Percentiles rank a stretch among this genome's conserved stretches.
phyloP scores from a whole-genome alignment of 2,888 invertebrate species.

The Sclerodermus sp. region DNA sequence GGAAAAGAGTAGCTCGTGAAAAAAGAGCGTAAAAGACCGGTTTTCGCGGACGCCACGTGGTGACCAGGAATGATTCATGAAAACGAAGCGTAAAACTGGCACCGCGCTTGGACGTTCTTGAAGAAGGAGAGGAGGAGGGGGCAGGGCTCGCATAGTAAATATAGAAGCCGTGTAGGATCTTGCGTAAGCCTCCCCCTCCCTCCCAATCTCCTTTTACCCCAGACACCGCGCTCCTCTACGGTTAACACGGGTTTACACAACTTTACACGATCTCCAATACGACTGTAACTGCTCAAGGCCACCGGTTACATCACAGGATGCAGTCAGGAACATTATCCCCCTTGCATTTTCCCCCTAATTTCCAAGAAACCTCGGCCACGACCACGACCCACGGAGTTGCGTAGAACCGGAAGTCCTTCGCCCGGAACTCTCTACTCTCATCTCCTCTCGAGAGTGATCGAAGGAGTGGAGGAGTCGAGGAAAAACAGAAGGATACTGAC shows the following conservation, averaged over 20 bases:
- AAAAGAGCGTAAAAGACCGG: too few relatives aligned
- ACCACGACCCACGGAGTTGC: too few relatives aligned
- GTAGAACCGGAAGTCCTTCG: too few relatives aligned
- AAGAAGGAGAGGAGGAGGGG: conserved; percentile 10
- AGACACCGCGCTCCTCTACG: too few relatives aligned
- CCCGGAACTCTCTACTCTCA: too few relatives aligned
- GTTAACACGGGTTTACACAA: neutral
- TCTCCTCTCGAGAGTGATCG: too few relatives aligned
- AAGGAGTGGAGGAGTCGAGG: too few relatives aligned
- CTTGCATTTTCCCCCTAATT: too few relatives aligned
- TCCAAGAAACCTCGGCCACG: too few relatives aligned
- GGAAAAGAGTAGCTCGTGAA: too few relatives aligned
- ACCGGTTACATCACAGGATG: too few relatives aligned
- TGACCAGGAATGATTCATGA: conserved; percentile 28
- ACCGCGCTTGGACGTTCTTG: conserved; percentile 9
- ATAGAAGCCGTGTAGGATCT: conserved; percentile 28
- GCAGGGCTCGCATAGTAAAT: conserved; percentile 24
- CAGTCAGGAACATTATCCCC: too few relatives aligned
- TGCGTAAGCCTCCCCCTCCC: conserved; percentile 21
- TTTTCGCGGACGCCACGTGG: conserved; percentile 21
- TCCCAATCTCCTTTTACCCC: neutral
- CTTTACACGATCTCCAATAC: neutral
- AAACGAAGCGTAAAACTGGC: conserved; percentile 30
- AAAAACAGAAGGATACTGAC: conserved; percentile 25
- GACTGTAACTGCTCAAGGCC: neutral